These are phyloP conservation scores for Lynx canadensis DNA, from an alignment of 2,113 vertebrate genomes.

Conservation along the genomic window DNA sequence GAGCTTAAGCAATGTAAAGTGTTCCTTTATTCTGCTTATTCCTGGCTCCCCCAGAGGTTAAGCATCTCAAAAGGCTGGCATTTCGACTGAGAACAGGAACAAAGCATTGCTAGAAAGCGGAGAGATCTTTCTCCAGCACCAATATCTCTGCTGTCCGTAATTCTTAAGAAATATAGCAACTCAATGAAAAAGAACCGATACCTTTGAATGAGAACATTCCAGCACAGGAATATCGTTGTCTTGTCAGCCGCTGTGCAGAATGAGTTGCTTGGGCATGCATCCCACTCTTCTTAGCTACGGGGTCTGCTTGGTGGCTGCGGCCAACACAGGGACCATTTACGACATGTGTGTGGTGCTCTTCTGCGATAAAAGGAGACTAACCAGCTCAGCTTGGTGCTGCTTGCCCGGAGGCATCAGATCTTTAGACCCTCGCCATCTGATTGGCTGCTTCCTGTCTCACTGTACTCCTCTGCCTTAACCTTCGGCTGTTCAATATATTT, in stretches of 20 bases:
- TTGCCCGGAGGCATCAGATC: constrained; percentile 50
- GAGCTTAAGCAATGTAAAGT: not conserved
- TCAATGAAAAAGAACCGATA: constrained; percentile 69
- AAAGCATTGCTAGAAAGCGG: constrained; percentile 68
- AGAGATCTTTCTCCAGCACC: not conserved
- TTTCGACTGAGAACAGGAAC: not conserved
- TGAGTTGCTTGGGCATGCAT: not conserved
- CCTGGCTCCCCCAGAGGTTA: not conserved
- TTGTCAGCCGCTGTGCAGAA: not conserved
- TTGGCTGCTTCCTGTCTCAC: constrained; percentile 41
- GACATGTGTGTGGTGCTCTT: not conserved
- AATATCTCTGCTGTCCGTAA: not conserved
- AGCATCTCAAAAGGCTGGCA: not conserved
- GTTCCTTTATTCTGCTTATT: constrained; percentile 41
- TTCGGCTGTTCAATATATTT: constrained; percentile 72
- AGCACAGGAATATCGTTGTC: constrained; percentile 47
- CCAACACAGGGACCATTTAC: not conserved
- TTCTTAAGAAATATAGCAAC: not conserved
- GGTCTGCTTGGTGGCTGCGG: constrained; percentile 39
- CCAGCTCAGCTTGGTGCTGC: constrained; percentile 36
- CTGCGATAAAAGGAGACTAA: constrained; percentile 23
- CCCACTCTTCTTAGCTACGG: constrained; percentile 25
- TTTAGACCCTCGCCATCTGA: constrained; percentile 58
- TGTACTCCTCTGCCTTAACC: constrained; percentile 62
- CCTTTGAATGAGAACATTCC: constrained; percentile 73